Evolutionary conservation across 2,113 vertebrate species (phyloP), one percentile per base, ranked within the genome.

Genomic region (Pitta sordida): DNA sequence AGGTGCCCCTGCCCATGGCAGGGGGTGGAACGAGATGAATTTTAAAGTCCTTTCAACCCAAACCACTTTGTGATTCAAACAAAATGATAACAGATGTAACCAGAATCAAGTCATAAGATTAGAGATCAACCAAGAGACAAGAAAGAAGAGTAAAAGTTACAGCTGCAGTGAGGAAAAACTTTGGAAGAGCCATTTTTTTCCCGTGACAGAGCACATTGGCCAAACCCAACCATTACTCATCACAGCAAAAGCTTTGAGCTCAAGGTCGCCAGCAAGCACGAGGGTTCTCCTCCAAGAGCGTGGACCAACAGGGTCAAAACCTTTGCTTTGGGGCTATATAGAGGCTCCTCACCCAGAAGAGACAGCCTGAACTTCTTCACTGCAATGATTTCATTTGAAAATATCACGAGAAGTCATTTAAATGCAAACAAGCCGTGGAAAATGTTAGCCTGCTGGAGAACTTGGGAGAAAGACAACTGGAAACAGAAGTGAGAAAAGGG

Each of bases 401-500:
- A 71, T 52, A 79, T 13, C 74, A 53, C 29, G 29, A 46, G 74
- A 96, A 90, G 53, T 51, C 8, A 44, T 52, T 84, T 39, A 75
- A 68, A 79, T 73, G 59, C 70, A 78, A 86, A 37, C 46, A 83
- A 84, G 69, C 29, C 53, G 4, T 76, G 83, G 91, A 94, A 95
- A 95, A 96, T 46, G 53, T 92, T 71, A 84, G 43, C 36, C 19
- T 39, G 62, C 36, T 37, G 56, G 60, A 91, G 87, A 86, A 52
- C 13, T 58, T 87, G 89, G 90, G 94, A 89, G 69, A 32, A 68
- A 86, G 90, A 92, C 84, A 96, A 94, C 69, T 78, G 81, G 92
- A 94, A 94, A 78, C 81, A 96, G 55, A 93, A 95, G 70, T 32
- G 82, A 94, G 84, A 71, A 89, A 52, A 0, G 7, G 3, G 36